Evolutionary conservation across 2,888 invertebrate genomes (phyloP).

Genomic region (Tetragonula carbonaria): DNA sequence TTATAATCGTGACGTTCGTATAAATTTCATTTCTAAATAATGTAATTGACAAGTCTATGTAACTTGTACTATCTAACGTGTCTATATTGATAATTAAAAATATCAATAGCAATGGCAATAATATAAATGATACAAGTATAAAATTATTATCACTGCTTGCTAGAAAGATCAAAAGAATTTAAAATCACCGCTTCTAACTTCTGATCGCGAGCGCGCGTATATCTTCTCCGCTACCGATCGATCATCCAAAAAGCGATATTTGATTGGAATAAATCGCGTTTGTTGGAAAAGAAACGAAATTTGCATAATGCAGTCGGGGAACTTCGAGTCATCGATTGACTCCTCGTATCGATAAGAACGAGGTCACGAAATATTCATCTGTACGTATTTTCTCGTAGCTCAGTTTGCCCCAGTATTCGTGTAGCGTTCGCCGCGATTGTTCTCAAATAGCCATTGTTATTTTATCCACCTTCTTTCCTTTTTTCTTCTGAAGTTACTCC

Average conservation of each 20-base stretch:
- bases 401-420: constrained; percentile 44
- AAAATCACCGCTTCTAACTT: too few relatives aligned
- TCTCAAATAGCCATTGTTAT: constrained; percentile 29
- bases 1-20: too few relatives aligned
- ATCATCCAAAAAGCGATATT: neutral
- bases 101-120: too few relatives aligned
- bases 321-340: constrained; percentile 54
- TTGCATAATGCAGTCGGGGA: neutral
- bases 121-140: too few relatives aligned
- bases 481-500: neutral
- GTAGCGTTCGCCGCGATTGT: constrained; percentile 46
- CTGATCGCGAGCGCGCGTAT: too few relatives aligned
- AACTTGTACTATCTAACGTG: too few relatives aligned
- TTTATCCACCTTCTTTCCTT: neutral
- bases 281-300: constrained; percentile 25
- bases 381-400: constrained; percentile 28
- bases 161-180: too few relatives aligned
- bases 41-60: too few relatives aligned
- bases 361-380: constrained; percentile 57
- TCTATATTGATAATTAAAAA: too few relatives aligned
- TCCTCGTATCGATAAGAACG: constrained; percentile 58
- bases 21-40: too few relatives aligned
- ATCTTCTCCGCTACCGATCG: too few relatives aligned
- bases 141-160: too few relatives aligned
- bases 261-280: neutral